Evolutionary conservation across 2,797 vertebrate species (phyloP).

Genomic region (Phoeniculus purpureus): DNA sequence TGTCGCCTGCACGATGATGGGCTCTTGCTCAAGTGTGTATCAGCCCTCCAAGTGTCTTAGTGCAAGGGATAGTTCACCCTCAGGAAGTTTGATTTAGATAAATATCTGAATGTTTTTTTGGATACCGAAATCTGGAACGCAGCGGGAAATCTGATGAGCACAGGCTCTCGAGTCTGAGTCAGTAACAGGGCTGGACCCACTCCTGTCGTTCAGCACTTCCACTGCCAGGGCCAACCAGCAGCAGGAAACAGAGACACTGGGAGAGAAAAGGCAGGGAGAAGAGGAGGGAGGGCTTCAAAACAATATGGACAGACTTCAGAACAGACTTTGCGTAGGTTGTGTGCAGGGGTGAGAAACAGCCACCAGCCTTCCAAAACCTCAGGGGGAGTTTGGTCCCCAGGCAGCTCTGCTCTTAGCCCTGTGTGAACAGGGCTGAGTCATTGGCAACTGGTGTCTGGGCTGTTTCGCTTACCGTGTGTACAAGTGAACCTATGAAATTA

Average conservation of each 20-base stretch:
- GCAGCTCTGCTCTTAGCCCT: background rate
- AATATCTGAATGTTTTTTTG: background rate
- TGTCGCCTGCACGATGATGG: background rate
- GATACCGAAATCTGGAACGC: slow-evolving; percentile 26
- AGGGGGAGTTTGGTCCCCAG: background rate
- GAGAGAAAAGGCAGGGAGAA: background rate
- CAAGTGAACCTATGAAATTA: background rate
- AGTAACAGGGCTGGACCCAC: background rate
- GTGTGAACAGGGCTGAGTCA: background rate
- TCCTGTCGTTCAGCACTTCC: slow-evolving; percentile 40
- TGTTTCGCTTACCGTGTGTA: background rate
- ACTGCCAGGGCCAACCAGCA: background rate
- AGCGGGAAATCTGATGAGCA: slow-evolving; percentile 26
- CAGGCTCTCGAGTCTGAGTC: slow-evolving; percentile 25
- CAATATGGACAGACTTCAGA: background rate
- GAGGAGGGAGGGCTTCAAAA: background rate
- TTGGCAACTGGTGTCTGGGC: background rate
- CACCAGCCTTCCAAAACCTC: background rate
- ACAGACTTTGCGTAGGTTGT: background rate
- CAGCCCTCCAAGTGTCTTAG: background rate
- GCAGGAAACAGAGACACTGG: background rate
- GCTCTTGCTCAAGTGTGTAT: background rate
- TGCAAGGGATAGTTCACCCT: background rate
- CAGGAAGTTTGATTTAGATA: slow-evolving; percentile 56
- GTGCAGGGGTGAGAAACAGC: background rate